Evolutionary conservation across 2,113 vertebrate species (phyloP).

Genomic region (Saguinus imperator): DNA sequence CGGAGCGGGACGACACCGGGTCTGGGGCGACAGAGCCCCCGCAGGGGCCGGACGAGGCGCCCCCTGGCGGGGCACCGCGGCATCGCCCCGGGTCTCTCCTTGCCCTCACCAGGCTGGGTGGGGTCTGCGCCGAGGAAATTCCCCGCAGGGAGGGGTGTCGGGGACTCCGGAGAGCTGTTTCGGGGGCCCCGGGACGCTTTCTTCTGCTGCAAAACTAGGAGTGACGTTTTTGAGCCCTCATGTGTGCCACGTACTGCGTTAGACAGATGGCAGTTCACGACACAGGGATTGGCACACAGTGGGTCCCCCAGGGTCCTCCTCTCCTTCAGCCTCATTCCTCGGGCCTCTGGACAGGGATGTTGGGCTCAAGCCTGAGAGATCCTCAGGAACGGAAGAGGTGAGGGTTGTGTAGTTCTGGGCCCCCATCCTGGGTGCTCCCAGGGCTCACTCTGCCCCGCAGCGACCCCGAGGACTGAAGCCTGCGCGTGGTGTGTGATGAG

Average conservation of each 20-base stretch:
- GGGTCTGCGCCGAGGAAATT: neutral
- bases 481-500: neutral
- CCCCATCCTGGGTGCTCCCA: neutral
- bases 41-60: neutral
- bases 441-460: neutral
- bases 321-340: neutral
- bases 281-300: neutral
- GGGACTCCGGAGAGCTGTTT: neutral
- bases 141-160: too few relatives aligned
- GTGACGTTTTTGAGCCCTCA: neutral
- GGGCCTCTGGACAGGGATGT: neutral
- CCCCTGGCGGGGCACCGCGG: conserved; percentile 64
- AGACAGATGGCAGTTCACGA: neutral
- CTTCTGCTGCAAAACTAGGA: neutral
- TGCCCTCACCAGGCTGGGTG: neutral
- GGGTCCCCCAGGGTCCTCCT: neutral
- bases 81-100: neutral
- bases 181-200: neutral
- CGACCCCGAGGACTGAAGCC: neutral
- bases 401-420: neutral
- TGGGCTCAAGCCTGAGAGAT: neutral
- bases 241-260: neutral
- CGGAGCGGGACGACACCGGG: neutral
- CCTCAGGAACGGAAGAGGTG: neutral
- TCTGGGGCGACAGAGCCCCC: neutral